These are phyloP conservation scores for Clunio marinus DNA, from an alignment of 2,888 invertebrate genomes.

Conservation along the genomic window DNA sequence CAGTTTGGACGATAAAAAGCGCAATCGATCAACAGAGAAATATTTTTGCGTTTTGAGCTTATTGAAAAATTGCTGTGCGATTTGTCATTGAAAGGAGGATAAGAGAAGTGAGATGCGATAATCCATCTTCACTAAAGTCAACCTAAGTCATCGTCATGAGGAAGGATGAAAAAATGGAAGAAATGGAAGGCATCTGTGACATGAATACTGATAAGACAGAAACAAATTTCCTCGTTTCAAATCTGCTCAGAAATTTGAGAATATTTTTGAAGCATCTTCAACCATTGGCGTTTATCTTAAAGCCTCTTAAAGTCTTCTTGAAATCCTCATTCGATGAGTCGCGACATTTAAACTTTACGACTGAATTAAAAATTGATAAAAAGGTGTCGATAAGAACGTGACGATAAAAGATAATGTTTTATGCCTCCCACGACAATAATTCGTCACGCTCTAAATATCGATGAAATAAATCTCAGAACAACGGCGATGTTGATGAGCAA, in stretches of 20 bases:
- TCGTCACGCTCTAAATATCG: slow-evolving; percentile 33
- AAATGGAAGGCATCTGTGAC: slow-evolving; percentile 18
- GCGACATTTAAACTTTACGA: background rate
- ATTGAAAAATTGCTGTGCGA: slow-evolving; percentile 34
- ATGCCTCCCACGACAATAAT: background rate
- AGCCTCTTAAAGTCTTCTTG: too few relatives aligned
- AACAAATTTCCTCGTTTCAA: too few relatives aligned
- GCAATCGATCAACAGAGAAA: background rate
- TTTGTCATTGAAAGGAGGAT: slow-evolving; percentile 14
- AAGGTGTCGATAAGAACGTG: slow-evolving; percentile 4
- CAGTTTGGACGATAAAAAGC: background rate
- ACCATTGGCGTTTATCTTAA: too few relatives aligned
- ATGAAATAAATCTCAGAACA: slow-evolving; percentile 8
- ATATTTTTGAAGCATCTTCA: too few relatives aligned
- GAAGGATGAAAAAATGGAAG: background rate
- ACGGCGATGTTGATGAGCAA: slow-evolving; percentile 19
- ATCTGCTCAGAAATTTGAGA: too few relatives aligned
- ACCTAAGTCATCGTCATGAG: slow-evolving; percentile 28
- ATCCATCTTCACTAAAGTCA: slow-evolving; percentile 30
- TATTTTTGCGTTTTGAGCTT: background rate
- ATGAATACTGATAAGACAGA: slow-evolving; percentile 36
- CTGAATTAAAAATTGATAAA: background rate
- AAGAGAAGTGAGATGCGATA: slow-evolving; percentile 26
- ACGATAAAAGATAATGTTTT: background rate
- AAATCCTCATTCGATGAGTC: background rate